Evolutionary conservation across 2,888 invertebrate species (phyloP).

Genomic region (Lucinisca nassula): DNA sequence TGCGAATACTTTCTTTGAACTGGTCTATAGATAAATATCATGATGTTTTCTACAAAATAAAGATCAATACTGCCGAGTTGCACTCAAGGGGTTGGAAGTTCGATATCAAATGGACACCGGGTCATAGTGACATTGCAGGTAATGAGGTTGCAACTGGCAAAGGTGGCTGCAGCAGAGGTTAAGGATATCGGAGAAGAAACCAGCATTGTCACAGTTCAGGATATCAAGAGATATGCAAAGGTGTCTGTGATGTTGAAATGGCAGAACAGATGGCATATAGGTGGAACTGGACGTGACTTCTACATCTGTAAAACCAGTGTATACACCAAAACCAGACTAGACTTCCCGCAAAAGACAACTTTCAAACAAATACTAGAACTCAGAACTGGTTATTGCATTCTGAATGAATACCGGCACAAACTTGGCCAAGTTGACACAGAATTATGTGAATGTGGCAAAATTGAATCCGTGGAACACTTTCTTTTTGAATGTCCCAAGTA

Average conservation of each 20-base stretch:
- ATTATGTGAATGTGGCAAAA: no score
- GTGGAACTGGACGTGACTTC: neutral
- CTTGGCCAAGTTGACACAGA: no score
- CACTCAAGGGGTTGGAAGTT: neutral
- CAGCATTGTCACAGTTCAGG: neutral
- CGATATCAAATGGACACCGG: neutral
- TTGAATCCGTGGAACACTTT: no score
- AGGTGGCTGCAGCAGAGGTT: neutral
- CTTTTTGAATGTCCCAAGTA: no score
- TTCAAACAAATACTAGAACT: neutral
- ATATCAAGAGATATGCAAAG: neutral
- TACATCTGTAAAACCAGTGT: neutral
- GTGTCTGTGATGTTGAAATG: neutral
- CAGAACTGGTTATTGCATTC: neutral
- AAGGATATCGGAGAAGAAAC: neutral
- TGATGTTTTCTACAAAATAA: neutral
- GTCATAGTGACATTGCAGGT: neutral
- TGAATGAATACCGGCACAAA: neutral
- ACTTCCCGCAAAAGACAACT: neutral
- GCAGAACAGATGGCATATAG: neutral
- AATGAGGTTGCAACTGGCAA: neutral
- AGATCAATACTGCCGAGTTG: neutral
- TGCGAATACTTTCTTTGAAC: neutral
- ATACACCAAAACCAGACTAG: neutral
- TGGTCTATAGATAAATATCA: neutral